phyloP scores from a whole-genome alignment of 2,888 invertebrate genomes.

The Tanaodytes sp. region DNA sequence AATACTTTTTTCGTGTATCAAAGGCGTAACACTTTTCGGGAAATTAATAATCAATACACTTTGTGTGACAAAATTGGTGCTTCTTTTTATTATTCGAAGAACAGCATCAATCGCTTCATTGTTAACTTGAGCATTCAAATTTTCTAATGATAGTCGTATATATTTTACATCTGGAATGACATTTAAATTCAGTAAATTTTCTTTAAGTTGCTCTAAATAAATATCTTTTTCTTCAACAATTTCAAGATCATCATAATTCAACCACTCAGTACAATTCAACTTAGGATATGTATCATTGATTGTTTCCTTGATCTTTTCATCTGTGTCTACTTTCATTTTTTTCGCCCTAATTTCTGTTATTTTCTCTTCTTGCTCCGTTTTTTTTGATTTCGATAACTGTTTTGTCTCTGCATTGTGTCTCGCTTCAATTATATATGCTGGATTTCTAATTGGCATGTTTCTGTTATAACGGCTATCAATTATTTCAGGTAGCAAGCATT shows the following conservation, averaged over 20 bases:
- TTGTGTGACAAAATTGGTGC: neutral
- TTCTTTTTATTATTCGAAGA: constrained; percentile 5
- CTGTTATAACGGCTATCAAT: constrained; percentile 12
- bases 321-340: too few relatives aligned
- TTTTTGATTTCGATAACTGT: too few relatives aligned
- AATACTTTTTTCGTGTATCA: neutral
- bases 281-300: too few relatives aligned
- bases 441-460: too few relatives aligned
- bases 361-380: too few relatives aligned
- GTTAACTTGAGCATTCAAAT: neutral
- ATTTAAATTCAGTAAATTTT: neutral
- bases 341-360: too few relatives aligned
- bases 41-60: neutral
- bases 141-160: neutral
- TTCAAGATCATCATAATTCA: too few relatives aligned
- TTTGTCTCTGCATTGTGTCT: too few relatives aligned
- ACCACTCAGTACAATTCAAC: too few relatives aligned
- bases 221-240: too few relatives aligned
- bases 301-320: too few relatives aligned
- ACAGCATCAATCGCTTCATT: constrained; percentile 1
- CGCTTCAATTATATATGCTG: neutral
- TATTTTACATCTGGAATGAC: neutral
- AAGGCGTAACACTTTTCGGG: neutral
- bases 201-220: neutral
- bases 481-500: constrained; percentile 14